Percentiles rank a stretch among this genome's conserved stretches.
Conservation (phyloP, 2,888 invertebrate species). For the Agrotis ipsilon region DNA sequence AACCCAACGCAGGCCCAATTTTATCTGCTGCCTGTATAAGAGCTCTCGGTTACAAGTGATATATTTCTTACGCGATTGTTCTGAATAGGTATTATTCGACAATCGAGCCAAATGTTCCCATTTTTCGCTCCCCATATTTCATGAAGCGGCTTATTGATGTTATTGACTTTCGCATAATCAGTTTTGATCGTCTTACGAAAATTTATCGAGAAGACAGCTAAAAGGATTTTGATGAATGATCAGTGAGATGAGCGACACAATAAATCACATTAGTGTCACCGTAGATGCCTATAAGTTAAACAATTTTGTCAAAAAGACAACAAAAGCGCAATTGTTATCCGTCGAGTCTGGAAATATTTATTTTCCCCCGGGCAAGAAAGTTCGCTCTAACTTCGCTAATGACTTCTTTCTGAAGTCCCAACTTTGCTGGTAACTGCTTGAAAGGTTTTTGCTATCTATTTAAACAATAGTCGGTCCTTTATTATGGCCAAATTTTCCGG, state of each 20-base stretch:
- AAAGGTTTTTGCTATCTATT: constrained; percentile 84
- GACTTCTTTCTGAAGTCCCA: constrained; percentile 86
- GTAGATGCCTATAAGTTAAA: constrained; percentile 70
- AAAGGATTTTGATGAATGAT: constrained; percentile 59
- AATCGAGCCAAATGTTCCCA: constrained; percentile 34
- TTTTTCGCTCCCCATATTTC: constrained; percentile 42
- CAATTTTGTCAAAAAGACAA: constrained; percentile 76
- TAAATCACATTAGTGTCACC: constrained; percentile 69
- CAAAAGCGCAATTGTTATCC: constrained; percentile 83
- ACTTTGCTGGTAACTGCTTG: constrained; percentile 81
- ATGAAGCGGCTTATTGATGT: constrained; percentile 47
- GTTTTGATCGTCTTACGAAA: constrained; percentile 30
- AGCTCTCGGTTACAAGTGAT: constrained; percentile 54
- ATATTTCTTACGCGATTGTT: constrained; percentile 55
- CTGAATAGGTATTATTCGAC: constrained; percentile 48
- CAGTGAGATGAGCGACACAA: constrained; percentile 43
- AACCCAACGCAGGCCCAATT: constrained; percentile 65
- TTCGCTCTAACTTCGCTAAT: constrained; percentile 86
- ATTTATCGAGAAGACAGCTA: constrained; percentile 35
- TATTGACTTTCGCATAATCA: constrained; percentile 51
- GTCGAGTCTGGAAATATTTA: constrained; percentile 85
- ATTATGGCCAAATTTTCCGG: constrained; percentile 77
- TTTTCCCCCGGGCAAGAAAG: constrained; percentile 81
- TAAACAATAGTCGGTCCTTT: constrained; percentile 82
- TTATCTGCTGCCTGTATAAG: constrained; percentile 58